phyloP scores from a whole-genome alignment of 2,797 vertebrate species.

The Amblyraja radiata region DNA sequence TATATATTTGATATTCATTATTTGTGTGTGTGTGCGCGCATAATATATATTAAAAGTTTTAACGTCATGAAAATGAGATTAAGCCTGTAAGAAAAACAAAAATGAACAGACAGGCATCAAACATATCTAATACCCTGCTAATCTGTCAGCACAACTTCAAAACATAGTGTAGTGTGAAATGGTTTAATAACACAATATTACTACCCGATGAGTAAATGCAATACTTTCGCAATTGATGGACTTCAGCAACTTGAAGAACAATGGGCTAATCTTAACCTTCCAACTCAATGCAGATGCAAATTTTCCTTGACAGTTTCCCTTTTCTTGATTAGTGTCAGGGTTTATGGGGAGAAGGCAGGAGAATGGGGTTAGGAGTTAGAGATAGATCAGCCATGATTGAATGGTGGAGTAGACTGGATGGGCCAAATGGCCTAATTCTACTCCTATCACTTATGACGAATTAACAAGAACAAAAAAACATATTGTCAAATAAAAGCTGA shows the following conservation, averaged over 20 bases:
- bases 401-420: too few relatives aligned
- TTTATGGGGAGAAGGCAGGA: too few relatives aligned
- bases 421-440: too few relatives aligned
- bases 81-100: neutral
- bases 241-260: neutral
- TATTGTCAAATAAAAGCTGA: neutral
- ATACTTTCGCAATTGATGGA: neutral
- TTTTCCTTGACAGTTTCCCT: too few relatives aligned
- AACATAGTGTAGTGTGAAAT: neutral
- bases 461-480: neutral
- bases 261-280: neutral
- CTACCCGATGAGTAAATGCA: neutral
- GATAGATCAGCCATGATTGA: too few relatives aligned
- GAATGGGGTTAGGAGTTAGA: too few relatives aligned
- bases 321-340: too few relatives aligned
- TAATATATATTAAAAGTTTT: neutral
- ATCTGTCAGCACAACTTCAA: neutral
- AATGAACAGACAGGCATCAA: neutral
- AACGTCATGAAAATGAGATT: neutral
- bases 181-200: neutral
- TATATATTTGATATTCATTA: neutral
- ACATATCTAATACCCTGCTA: neutral
- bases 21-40: too few relatives aligned
- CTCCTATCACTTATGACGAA: neutral
- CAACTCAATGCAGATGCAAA: slow-evolving; percentile 7